Percentiles rank a stretch among this genome's conserved stretches.
Conservation (phyloP, 2,797 vertebrate species). For the Sebastes elongatus region DNA sequence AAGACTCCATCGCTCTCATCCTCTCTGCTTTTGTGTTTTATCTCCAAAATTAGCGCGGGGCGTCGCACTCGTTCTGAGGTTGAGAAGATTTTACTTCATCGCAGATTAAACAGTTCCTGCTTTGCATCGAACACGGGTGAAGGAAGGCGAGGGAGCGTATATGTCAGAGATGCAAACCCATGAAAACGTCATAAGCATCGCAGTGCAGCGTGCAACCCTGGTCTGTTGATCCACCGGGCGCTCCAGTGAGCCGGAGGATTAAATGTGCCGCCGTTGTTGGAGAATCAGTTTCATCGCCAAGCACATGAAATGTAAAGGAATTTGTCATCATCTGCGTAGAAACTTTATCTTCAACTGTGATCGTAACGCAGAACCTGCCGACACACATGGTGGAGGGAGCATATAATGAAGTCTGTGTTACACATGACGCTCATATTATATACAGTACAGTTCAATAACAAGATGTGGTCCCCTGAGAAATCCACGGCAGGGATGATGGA, state of each 20-base stretch:
- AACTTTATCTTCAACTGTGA: not conserved
- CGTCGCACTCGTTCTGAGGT: not conserved
- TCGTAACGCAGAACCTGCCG: not conserved
- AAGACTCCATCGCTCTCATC: slow-evolving; percentile 21
- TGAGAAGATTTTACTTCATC: slow-evolving; percentile 17
- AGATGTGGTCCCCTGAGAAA: slow-evolving; percentile 18
- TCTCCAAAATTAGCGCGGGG: slow-evolving; percentile 15
- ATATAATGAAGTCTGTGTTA: slow-evolving; percentile 26
- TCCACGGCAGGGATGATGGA: slow-evolving; percentile 28
- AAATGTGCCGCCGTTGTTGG: not conserved
- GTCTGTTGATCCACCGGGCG: not conserved
- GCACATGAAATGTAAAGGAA: not conserved
- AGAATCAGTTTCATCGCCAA: not conserved
- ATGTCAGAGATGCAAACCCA: not conserved
- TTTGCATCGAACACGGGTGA: not conserved
- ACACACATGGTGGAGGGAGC: slow-evolving; percentile 8
- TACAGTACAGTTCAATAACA: slow-evolving; percentile 9
- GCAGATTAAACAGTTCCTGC: not conserved
- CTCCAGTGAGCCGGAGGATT: slow-evolving; percentile 35
- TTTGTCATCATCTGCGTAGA: not conserved
- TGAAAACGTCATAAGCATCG: not conserved
- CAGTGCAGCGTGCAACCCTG: not conserved
- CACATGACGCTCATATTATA: slow-evolving; percentile 3
- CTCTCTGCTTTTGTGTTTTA: slow-evolving; percentile 11
- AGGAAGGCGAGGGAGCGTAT: not conserved